Evolutionary conservation across 2,888 invertebrate genomes (phyloP), one percentile per base, ranked within the genome.

Genomic region (Eupsilia transversa): DNA sequence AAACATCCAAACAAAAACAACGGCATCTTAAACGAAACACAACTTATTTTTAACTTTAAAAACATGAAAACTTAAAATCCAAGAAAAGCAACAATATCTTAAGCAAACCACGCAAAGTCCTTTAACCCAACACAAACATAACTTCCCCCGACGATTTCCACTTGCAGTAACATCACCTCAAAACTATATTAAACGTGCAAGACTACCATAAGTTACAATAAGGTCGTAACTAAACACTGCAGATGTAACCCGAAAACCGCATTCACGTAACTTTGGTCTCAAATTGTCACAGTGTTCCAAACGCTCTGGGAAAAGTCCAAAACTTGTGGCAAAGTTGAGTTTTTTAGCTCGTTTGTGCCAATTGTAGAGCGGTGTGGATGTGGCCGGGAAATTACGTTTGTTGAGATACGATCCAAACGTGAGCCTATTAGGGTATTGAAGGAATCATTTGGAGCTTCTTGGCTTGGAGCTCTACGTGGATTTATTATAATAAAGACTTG

Each of bases 311-410:
- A 82, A 87, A 89, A 89, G 87, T 88, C 86, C 79, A 70, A 88
- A 91, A 92, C 88, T 92, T 89, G 83, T 78, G 86, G 85, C 86
- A 87, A 90, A 91, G 88, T 91, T 87, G 72, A 86, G 86, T 89
- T 89, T 89, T 89, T 88, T 83, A 88, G 88, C 88, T 92, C 91
- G 89, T 92, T 92, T 90, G 88, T 87, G 87, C 86, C 92, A 89
- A 92, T 92, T 92, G 91, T 91, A 87, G 82, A 86, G 82, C 86
- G 85, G 82, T 88, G 83, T 85, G 83, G 85, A 86, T 88, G 85
- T 84, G 89, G 86, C 72, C 80, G 80, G 71, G 77, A 90, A 90
- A 91, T 91, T 89, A 90, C 89, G 85, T 91, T 89, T 85, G 86
- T 87, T 89, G 83, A 87, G 83, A 82, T 88, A 84, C 82, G 82